Percentiles rank a stretch among this genome's conserved stretches.
Evolutionary conservation across 2,888 invertebrate genomes (phyloP).

Genomic region (Ophioninae sp.): DNA sequence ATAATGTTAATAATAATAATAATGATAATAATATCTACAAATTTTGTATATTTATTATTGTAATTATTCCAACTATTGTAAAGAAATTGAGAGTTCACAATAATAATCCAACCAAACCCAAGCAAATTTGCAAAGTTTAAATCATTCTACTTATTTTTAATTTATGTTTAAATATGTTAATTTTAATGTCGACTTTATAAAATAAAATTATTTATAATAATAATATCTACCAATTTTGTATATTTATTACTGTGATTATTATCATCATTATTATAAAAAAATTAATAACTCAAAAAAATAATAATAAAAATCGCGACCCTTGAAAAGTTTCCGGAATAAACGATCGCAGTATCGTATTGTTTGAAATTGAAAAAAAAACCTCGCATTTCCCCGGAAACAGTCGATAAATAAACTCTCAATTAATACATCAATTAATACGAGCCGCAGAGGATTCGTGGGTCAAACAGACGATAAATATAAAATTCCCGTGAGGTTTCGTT

Average conservation of each 20-base stretch:
- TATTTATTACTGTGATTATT: no score
- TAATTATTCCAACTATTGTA: no score
- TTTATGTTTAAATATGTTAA: no score
- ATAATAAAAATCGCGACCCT: neutral
- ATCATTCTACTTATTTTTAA: no score
- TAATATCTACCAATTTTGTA: no score
- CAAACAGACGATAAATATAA: neutral
- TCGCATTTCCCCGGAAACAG: neutral
- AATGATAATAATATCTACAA: no score
- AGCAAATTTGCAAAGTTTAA: neutral
- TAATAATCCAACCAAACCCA: no score
- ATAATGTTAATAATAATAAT: no score
- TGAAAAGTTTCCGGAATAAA: neutral
- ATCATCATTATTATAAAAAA: neutral
- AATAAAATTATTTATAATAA: no score
- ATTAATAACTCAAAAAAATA: neutral
- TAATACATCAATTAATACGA: neutral
- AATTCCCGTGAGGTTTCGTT: conserved; percentile 1
- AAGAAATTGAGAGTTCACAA: no score
- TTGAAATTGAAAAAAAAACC: neutral
- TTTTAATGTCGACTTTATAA: no score
- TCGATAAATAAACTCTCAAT: neutral
- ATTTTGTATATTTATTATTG: no score
- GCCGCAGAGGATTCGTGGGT: neutral
- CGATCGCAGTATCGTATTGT: neutral